Base-by-base conservation (phyloP, 1,140 invertebrate genomes). In the Trypoxylus dichotomus region DNA sequence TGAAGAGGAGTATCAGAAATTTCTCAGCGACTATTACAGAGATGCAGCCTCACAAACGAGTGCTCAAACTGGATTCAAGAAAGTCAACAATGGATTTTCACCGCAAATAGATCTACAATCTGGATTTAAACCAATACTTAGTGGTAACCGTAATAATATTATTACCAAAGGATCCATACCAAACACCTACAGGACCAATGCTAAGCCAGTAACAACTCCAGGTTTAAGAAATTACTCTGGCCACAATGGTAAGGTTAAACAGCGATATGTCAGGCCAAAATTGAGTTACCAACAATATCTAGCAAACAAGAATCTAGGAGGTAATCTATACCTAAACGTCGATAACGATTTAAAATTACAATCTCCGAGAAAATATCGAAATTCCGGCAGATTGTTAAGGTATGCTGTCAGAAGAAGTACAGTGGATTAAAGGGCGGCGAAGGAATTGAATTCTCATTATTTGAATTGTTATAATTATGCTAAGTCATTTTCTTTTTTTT, bases 1-100 rank as follows among this genome's bases (percentile, higher is more conserved):
- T 25, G 43, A 75, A 3, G 43, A 75, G 25, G 74, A 75, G n/a
- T 75, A 75, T 27, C 19, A 75, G n/a, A 75, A 54, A 75, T 75
- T 75, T 54, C 27, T 75, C 13, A 10, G 3, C 3, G 43, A 54
- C 21, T 75, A 75, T 32, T 75, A 75, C 27, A 75, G 8, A 74
- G 19, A 74, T 15, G 10, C 32, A 1, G 32, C 32, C 0, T 37
- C 32, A 5, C 32, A 37, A 37, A 8, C 32, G 10, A 37, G 2
- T 5, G 2, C 0, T 37, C 32, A 2, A 7, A 37, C 32, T 5
- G 32, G 32, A 37, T 37, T 8, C 5, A 37, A 25, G 11, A 13
- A 47, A 42, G 47, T 47, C 5, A 75, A 75, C 8, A 15, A 25
- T 6, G 47, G 47, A 19, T n/a, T 24, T 0, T 27, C 37, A 42